These are phyloP conservation scores for Acrocephalus scirpaceus DNA, from an alignment of 2,797 vertebrate species.

Conservation along the genomic window DNA sequence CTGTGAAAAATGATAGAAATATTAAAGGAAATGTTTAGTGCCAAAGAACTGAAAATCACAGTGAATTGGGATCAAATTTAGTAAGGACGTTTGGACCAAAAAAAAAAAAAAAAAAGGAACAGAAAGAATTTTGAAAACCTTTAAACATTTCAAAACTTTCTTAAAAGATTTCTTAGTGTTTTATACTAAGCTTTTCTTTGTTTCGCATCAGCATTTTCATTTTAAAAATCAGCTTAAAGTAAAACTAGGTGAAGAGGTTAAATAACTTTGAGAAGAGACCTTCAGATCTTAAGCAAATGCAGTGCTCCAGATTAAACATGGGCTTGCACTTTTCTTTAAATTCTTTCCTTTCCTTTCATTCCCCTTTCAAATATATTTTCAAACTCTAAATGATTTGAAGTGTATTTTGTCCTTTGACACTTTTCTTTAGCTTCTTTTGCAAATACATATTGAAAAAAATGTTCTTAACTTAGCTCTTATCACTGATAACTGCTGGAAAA, in stretches of 20 bases:
- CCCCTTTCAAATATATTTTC: slow-evolving; percentile 19
- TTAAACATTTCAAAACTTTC: background rate
- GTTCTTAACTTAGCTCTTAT: background rate
- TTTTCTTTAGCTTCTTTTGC: background rate
- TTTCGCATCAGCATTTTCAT: background rate
- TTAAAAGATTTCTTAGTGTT: background rate
- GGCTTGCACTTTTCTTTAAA: background rate
- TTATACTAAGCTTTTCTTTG: background rate
- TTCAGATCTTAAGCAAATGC: slow-evolving; percentile 37
- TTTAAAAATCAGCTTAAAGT: slow-evolving; percentile 9
- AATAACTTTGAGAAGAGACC: slow-evolving; percentile 11
- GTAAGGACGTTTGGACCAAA: background rate
- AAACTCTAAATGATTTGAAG: slow-evolving; percentile 19
- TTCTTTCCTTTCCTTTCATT: slow-evolving; percentile 34
- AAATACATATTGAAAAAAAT: background rate
- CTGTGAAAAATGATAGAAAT: background rate
- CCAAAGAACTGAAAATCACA: background rate
- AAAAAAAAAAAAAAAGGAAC: background rate
- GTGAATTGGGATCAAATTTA: background rate
- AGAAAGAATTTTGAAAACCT: background rate
- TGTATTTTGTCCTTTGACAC: slow-evolving; percentile 12
- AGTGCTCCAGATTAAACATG: background rate
- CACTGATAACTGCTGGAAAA: background rate
- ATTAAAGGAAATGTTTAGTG: background rate
- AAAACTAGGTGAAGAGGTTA: slow-evolving; percentile 42